These are phyloP conservation scores for Drosophila stalkeri DNA, from an alignment of 2,888 invertebrate species.

Conservation along the genomic window DNA sequence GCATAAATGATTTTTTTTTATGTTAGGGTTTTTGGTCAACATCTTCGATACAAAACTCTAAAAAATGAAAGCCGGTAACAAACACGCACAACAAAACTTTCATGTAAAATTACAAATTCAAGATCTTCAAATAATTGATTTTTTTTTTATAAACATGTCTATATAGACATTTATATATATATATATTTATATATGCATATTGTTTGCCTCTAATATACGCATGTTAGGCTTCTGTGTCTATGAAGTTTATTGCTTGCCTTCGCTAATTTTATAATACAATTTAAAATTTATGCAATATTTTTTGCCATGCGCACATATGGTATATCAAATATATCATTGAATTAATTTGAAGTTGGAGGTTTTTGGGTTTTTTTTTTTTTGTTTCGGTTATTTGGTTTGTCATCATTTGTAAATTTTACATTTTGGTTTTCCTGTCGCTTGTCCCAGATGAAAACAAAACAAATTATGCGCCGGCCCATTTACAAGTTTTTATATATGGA, in stretches of 20 bases:
- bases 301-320: conserved; percentile 33
- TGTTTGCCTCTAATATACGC: conserved; percentile 11
- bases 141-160: conserved; percentile 32
- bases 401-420: conserved; percentile 42
- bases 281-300: conserved; percentile 53
- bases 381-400: conserved; percentile 22
- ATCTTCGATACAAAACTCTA: conserved; percentile 53
- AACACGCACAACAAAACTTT: conserved; percentile 52
- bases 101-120: conserved; percentile 56
- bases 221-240: conserved; percentile 16
- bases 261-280: conserved; percentile 49
- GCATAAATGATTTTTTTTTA: conserved; percentile 27
- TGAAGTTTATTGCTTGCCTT: conserved; percentile 31
- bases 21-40: conserved; percentile 23
- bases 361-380: conserved; percentile 10
- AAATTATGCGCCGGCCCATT: conserved; percentile 51
- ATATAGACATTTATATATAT: conserved; percentile 13
- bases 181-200: conserved; percentile 20
- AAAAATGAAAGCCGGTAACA: conserved; percentile 45
- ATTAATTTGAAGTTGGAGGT: conserved; percentile 26
- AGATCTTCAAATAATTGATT: conserved; percentile 32
- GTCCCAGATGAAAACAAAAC: conserved; percentile 51
- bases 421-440: conserved; percentile 44
- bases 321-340: conserved; percentile 45
- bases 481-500: conserved; percentile 32